These are phyloP conservation scores for Diogma glabrata DNA, from an alignment of 2,888 invertebrate genomes.

Conservation along the genomic window DNA sequence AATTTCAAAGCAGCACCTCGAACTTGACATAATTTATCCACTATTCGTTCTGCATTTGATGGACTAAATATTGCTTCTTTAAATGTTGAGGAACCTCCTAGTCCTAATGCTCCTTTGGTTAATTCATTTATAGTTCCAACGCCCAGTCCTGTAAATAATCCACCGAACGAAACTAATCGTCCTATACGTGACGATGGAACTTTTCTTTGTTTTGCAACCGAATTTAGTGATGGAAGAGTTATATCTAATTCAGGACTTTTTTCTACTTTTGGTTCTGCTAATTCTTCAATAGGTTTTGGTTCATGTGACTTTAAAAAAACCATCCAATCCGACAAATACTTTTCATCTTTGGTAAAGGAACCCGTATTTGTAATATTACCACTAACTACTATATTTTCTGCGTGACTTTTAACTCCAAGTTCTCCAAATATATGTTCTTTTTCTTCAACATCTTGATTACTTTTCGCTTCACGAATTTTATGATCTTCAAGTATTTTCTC, in stretches of 20 bases:
- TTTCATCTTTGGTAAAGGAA: slow-evolving; percentile 16
- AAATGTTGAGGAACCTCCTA: slow-evolving; percentile 42
- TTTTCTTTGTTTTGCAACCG: slow-evolving; percentile 64
- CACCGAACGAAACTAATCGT: slow-evolving; percentile 86
- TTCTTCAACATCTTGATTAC: not conserved
- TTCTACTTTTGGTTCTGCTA: not conserved
- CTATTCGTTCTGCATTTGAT: slow-evolving; percentile 78
- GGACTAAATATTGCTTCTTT: slow-evolving; percentile 57
- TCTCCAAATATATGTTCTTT: not conserved
- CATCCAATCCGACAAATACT: slow-evolving; percentile 15
- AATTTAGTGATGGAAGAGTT: slow-evolving; percentile 24
- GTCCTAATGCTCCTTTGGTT: slow-evolving; percentile 67
- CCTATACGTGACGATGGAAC: slow-evolving; percentile 85
- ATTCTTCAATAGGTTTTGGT: not conserved
- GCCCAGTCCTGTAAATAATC: slow-evolving; percentile 85
- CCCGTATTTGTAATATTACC: not conserved
- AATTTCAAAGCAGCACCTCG: slow-evolving; percentile 95
- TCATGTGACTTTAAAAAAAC: slow-evolving; percentile 14
- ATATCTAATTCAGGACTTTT: not conserved
- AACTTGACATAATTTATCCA: slow-evolving; percentile 92
- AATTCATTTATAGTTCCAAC: slow-evolving; percentile 87
- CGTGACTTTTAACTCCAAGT: not conserved
- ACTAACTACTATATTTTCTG: too few species aligned
- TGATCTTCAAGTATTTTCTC: slow-evolving; percentile 33
- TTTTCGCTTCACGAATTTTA: slow-evolving; percentile 24